Base-by-base conservation (phyloP, 1,140 invertebrate genomes). In the Zaprionus africanus region DNA sequence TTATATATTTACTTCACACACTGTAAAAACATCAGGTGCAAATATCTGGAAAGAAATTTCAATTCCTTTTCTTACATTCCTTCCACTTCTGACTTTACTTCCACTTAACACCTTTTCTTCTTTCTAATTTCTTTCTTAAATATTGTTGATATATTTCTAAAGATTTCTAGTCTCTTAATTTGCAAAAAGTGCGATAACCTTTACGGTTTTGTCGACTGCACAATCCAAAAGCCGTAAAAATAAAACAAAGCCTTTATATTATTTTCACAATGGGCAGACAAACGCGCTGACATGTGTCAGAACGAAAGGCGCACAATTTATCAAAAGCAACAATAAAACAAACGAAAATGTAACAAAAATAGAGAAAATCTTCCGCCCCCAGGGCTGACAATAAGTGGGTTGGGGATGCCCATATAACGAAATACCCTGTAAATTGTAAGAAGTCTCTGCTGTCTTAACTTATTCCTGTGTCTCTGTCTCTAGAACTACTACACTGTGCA, bases 231-330 rank as follows among this genome's bases (percentile, higher is more conserved):
- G 56, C 59, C 9, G 26, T 46, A 59, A 65, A 43, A 68, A 66
- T 63, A 54, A 63, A 73, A 60, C 43, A 64, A 38, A 61, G 61
- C 58, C 36, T 61, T 31, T 67, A 49, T 62, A 62, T 49, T 62
- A 26, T 62, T 62, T 67, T 57, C 54, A 53, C 64, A 79, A 67
- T 81, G 70, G 81, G 70, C 85, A 84, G 84, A 84, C 84, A 84
- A 81, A 79, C 73, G 82, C 86, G 82, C 86, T 90, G 86, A 90
- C 86, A 90, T 91, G 77, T 90, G 86, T 90, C 86, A 90, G 66
- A 90, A 90, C 56, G 74, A 78, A 82, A 76, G 70, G 82, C 74
- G 71, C 73, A 90, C 86, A 90, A 90, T 90, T 90, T 90, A 90
- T 90, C 86, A 90, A 85, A 79, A 64, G 76, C 49, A 86, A 91